Evolutionary conservation across 2,113 vertebrate genomes (phyloP), one percentile per base, ranked within the genome.

Genomic region (Sitta europaea): DNA sequence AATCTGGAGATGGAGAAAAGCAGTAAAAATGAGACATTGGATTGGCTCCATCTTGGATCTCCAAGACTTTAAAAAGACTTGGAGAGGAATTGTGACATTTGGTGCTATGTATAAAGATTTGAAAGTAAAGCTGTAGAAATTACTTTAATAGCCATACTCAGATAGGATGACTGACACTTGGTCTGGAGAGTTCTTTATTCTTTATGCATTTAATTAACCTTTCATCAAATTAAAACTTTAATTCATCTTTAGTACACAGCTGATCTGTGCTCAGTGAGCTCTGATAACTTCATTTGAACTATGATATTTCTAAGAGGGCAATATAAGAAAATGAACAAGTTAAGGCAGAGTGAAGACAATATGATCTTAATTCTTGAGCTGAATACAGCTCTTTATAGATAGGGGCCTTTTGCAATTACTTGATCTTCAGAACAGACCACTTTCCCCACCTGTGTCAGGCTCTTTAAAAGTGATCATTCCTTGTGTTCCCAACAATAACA

Each of bases 1-100:
- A 97, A 90, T 70, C 40, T 88, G 72, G 88, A 92, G 92, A 94
- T 86, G 59, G 67, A 90, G 84, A 92, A 95, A 92, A 91, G 36
- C 92, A 61, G 86, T 53, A 36, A 29, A 71, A 96, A 78, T 28
- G 47, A 94, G 79, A 65, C 84, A 93, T 40, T 14, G 48, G 45
- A 48, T 67, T 88, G 72, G 35, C 58, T n/a, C n/a, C n/a, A n/a
- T n/a, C n/a, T n/a, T n/a, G n/a, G n/a, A n/a, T n/a, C n/a, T n/a
- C n/a, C n/a, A n/a, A n/a, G n/a, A 66, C 86, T 96, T 75, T 20
- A 45, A 55, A 95, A 78, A 74, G 51, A 43, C 48, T 82, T 81
- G 91, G 83, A 45, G 84, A 89, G 28, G 35, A 82, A 67, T 79
- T 90, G 53, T 9, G 28, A 13, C 36, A n/a, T 2, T 2, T 28